These are phyloP conservation scores for Trididemnum nubilum DNA, from an alignment of 23 tunicate genomes.

Conservation along the genomic window DNA sequence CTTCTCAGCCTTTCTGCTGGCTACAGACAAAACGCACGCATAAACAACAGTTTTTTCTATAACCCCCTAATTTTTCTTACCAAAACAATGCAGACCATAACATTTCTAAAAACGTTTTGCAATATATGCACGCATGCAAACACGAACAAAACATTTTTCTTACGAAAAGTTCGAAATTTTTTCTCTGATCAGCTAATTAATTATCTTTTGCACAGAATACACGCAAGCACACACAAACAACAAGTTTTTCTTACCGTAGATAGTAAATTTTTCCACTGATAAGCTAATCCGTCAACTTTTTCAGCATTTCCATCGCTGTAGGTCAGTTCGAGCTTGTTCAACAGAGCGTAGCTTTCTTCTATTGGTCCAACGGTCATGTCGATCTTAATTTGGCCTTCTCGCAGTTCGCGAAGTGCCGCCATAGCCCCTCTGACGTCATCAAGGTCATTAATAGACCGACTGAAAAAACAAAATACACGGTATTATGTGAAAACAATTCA, in stretches of 20 bases:
- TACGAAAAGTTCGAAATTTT: no score
- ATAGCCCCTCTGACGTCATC: constrained; percentile 97
- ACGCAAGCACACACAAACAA: no score
- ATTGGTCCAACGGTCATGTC: constrained; percentile 95
- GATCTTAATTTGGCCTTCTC: constrained; percentile 77
- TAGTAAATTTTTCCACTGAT: constrained; percentile 91
- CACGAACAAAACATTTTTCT: no score
- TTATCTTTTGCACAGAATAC: no score
- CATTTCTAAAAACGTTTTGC: no score
- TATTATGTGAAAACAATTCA: background rate
- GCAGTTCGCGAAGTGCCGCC: constrained; percentile 77
- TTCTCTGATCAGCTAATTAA: no score
- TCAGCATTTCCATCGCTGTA: constrained; percentile 95
- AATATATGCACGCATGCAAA: no score
- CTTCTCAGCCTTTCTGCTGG: no score
- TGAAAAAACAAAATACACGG: constrained; percentile 14
- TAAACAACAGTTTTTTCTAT: no score
- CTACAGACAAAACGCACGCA: no score
- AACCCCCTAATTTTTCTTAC: no score
- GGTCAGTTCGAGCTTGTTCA: constrained; percentile 80
- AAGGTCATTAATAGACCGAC: constrained; percentile 89
- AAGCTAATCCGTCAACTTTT: constrained; percentile 90
- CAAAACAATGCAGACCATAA: no score
- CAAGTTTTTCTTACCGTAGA: constrained; percentile 40
- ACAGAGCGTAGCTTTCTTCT: constrained; percentile 84